A percentile compares a stretch with the other conserved stretches of the same genome.
Evolutionary conservation across 1,140 invertebrate species (phyloP).

Genomic region (Dryas iulia): DNA sequence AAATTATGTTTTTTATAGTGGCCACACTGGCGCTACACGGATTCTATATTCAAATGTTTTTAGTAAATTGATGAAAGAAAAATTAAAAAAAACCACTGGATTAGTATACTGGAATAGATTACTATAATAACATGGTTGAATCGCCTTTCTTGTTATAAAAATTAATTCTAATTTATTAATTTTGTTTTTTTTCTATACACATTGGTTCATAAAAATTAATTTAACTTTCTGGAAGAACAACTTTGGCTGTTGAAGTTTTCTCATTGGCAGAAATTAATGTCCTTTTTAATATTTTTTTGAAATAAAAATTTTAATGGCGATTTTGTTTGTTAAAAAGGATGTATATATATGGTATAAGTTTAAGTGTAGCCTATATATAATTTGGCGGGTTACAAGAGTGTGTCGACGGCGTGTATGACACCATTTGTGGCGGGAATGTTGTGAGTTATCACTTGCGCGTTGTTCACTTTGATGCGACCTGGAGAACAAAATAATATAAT

Average conservation of each 20-base stretch:
- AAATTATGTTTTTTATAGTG: constrained; percentile 33
- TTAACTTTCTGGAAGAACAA: no score
- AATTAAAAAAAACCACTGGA: not conserved
- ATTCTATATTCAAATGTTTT: not conserved
- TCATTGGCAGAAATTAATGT: no score
- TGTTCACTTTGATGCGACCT: constrained; percentile 91
- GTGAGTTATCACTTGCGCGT: constrained; percentile 87
- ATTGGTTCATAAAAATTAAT: no score
- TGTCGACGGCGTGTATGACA: constrained; percentile 92
- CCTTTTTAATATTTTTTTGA: no score
- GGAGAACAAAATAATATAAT: constrained; percentile 41
- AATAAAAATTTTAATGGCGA: not conserved
- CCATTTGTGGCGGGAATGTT: constrained; percentile 94
- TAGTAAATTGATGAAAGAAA: not conserved
- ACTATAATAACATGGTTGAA: not conserved
- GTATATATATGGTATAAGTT: not conserved
- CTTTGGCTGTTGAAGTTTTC: no score
- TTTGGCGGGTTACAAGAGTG: constrained; percentile 81
- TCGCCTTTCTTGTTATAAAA: not conserved
- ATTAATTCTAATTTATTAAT: not conserved
- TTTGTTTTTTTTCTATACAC: not conserved
- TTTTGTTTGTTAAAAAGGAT: not conserved
- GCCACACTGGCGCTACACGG: constrained; percentile 22
- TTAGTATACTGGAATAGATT: not conserved
- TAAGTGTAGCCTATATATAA: constrained; percentile 31